Evolutionary conservation across 2,797 vertebrate species (phyloP).

Genomic region (Euthynnus affinis): DNA sequence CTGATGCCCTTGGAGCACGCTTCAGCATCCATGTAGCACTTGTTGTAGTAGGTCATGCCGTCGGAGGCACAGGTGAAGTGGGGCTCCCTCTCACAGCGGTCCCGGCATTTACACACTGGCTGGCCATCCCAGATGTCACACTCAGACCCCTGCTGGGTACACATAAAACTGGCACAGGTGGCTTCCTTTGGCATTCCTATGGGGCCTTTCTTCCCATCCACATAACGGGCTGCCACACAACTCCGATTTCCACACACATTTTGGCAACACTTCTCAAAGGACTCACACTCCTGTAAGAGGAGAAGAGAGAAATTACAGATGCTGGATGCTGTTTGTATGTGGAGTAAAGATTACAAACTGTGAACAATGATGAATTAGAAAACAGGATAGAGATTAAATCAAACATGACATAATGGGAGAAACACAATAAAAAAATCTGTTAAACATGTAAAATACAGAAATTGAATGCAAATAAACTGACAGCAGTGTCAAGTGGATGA

Average conservation of each 20-base stretch:
- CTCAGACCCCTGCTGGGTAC: constrained; percentile 95
- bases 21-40: constrained; percentile 98
- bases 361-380: neutral
- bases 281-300: constrained; percentile 95
- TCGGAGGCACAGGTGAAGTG: constrained; percentile 98
- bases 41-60: constrained; percentile 98
- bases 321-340: neutral
- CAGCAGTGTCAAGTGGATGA: too few relatives aligned
- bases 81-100: constrained; percentile 96
- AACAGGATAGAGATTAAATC: neutral
- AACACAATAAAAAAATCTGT: neutral
- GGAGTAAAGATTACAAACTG: neutral
- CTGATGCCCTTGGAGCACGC: constrained; percentile 95
- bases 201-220: constrained; percentile 92
- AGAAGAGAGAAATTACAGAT: constrained; percentile 71
- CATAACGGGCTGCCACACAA: constrained; percentile 94
- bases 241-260: constrained; percentile 97
- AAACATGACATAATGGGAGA: neutral
- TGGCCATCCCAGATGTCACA: constrained; percentile 98
- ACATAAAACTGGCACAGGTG: constrained; percentile 94
- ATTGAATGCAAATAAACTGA: neutral
- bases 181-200: constrained; percentile 93
- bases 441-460: neutral
- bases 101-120: constrained; percentile 95
- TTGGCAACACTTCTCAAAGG: constrained; percentile 97